Evolutionary conservation across 2,797 vertebrate genomes (phyloP).

Genomic region (Clamator glandarius): DNA sequence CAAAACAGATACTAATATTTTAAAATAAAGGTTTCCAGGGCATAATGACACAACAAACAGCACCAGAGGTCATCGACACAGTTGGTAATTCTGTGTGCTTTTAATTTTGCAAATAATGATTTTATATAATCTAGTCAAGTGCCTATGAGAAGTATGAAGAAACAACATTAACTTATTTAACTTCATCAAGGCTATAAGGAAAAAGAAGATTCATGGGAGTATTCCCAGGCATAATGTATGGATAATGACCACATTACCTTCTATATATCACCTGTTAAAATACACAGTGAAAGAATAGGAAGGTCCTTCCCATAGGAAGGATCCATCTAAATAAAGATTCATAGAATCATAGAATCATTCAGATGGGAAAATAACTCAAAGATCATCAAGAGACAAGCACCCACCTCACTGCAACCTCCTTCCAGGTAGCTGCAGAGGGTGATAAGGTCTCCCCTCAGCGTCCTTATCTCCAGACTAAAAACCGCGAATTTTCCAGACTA

Average conservation of each 20-base stretch:
- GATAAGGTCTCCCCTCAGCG: too few species aligned
- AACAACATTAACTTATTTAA: background rate
- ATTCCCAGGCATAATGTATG: background rate
- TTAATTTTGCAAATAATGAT: conserved; percentile 38
- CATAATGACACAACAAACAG: conserved; percentile 1
- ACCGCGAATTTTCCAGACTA: too few species aligned
- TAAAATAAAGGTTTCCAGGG: conserved; percentile 3
- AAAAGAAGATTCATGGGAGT: background rate
- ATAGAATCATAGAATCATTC: too few species aligned
- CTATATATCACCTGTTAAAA: background rate
- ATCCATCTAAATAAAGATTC: background rate
- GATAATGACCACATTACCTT: background rate
- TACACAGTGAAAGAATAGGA: background rate
- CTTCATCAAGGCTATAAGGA: background rate
- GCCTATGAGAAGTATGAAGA: background rate
- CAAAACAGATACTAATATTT: background rate
- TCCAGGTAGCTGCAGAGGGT: too few species aligned
- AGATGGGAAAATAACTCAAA: too few species aligned
- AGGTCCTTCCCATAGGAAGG: background rate
- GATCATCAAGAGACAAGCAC: too few species aligned
- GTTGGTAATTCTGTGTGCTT: background rate
- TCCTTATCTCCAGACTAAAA: too few species aligned
- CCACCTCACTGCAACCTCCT: too few species aligned
- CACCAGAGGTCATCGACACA: background rate
- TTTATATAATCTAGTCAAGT: conserved; percentile 15